phyloP scores from a whole-genome alignment of 2,113 vertebrate genomes.

The Planiliza haematocheilus region DNA sequence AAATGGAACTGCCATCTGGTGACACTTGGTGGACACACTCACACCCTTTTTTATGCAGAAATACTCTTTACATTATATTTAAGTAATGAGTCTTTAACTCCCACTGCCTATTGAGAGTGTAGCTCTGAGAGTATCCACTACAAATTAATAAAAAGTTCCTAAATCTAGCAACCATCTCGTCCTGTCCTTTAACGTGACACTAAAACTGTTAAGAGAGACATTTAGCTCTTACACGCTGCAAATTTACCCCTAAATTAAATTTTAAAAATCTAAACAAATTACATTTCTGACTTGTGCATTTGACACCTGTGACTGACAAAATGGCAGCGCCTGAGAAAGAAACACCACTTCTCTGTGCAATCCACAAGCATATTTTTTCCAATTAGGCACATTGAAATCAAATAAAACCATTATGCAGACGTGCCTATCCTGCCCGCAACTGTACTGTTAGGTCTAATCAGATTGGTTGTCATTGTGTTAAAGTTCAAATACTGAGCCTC shows the following conservation, averaged over 20 bases:
- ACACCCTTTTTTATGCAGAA: not conserved
- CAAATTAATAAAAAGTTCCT: slow-evolving; percentile 10
- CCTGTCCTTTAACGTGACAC: slow-evolving; percentile 4
- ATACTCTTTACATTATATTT: slow-evolving; percentile 1
- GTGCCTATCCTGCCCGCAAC: not conserved
- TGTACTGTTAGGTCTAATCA: slow-evolving; percentile 15
- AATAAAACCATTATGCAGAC: slow-evolving; percentile 17
- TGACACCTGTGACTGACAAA: slow-evolving; percentile 35
- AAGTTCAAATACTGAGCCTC: slow-evolving; percentile 37
- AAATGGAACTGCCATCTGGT: slow-evolving; percentile 36
- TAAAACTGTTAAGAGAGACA: slow-evolving; percentile 28
- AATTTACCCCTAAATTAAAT: not conserved
- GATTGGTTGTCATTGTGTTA: slow-evolving; percentile 8
- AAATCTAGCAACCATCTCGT: slow-evolving; percentile 18
- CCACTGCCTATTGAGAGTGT: not conserved
- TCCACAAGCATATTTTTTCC: slow-evolving; percentile 12
- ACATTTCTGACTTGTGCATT: slow-evolving; percentile 66
- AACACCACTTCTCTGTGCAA: not conserved
- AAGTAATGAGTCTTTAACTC: slow-evolving; percentile 1
- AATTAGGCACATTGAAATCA: slow-evolving; percentile 41
- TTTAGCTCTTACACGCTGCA: slow-evolving; percentile 9
- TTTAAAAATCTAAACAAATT: slow-evolving; percentile 10
- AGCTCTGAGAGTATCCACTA: slow-evolving; percentile 15
- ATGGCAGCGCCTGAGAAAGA: slow-evolving; percentile 31
- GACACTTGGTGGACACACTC: slow-evolving; percentile 27